Base-by-base conservation (phyloP, 2,888 invertebrate genomes). In the Nymphalis polychloros region DNA sequence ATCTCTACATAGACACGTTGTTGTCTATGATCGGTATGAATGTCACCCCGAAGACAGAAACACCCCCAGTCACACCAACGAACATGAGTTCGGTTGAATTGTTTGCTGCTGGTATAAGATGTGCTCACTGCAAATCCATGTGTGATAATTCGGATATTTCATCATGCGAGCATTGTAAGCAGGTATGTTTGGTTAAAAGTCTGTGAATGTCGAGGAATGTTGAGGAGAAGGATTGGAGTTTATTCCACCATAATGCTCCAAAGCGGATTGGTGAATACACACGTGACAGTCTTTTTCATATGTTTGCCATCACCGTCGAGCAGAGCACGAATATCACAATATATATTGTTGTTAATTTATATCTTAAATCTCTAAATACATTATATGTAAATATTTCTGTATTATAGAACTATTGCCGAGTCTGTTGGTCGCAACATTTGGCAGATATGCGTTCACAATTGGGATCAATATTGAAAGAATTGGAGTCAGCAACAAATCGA, bases 1-100 rank as follows among this genome's bases (percentile, higher is more conserved):
- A 96, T 81, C 84, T 95, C 53, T 95, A 95, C 80, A 93, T 95
- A 59, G 94, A 95, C 75, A 94, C 94, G 0, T 83, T 96, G 50
- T 85, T 95, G 1, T 84, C 88, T 63, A 81, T 94, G 57, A 83
- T 94, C 17, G 90, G 92, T 17, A 81, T 86, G 57, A 80, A 52
- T 3, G 68, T 64, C 49, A 75, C 70, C 8, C 67, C 72, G n/a
- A 62, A 70, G 16, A 76, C 77, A 27, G 60, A 74, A 17, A 78
- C 71, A 5, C 85, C 88, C 0, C 84, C 87, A 0, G 4, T 74
- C 0, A 77, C 84, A 0, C 79, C 84, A 0, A 46, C 75, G 17
- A 71, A 79, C 0, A 72, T 76, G 46, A 86, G 87, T 62, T 88
- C 77, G 55, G 86, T 86, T 47, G 88, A 92, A 5, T 53, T 92